Base-by-base conservation (phyloP, 2,888 invertebrate genomes). In the Drosophila nr. perissopoda region DNA sequence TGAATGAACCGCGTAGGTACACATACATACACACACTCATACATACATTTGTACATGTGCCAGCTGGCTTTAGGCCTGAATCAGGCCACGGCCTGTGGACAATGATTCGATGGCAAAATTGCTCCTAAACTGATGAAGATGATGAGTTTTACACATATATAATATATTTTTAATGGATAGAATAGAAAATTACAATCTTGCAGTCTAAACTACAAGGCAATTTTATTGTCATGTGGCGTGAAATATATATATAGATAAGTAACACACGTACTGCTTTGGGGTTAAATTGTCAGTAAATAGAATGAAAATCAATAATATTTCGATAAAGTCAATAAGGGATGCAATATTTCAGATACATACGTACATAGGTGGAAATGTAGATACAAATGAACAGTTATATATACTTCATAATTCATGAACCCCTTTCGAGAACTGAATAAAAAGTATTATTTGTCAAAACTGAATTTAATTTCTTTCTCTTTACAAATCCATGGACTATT, bases 41-140 rank as follows among this genome's bases (percentile, higher is more conserved):
- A 31, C 31, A 51, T n/a, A 51, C 53, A 16, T 21, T 10, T 4
- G 7, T 16, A 54, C 8, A 33, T 56, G 31, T 34, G 49, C 25
- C 16, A 48, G 53, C 38, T 67, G 65, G 38, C 65, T 49, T 51
- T 34, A 40, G 18, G 36, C 48, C 33, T 49, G 67, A 68, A 68
- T 66, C 67, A 68, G 68, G 56, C 56, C 68, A 68, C 42, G 51
- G 54, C 40, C 38, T 53, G n/a, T 33, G 53, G 42, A 18, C 36
- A 42, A 34, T 59, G 59, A 13, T 27, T 27, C 18, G n/a, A 34
- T 16, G 36, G 33, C 10, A 49, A 25, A 45, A 45, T 0, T 18
- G 7, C 18, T 18, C 8, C 38, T 38, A 18, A 38, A 18, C 38
- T 16, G 45, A 45, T 16, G 16, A 45, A 45, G 8, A 25, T 25